These are phyloP conservation scores for Caprella mutica DNA, from an alignment of 2,888 invertebrate genomes.

Conservation along the genomic window DNA sequence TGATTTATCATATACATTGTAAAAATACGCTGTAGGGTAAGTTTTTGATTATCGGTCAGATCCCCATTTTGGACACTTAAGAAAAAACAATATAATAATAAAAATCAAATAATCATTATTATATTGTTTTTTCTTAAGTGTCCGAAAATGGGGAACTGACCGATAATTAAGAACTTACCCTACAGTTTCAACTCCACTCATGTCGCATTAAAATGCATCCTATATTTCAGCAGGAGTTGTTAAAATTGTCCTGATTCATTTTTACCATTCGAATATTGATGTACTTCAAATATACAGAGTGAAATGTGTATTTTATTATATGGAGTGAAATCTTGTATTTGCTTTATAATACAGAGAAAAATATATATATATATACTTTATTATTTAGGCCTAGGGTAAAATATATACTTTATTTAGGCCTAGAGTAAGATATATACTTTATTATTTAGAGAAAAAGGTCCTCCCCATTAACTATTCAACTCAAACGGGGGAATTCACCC, in stretches of 20 bases:
- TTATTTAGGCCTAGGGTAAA: background rate
- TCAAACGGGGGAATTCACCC: background rate
- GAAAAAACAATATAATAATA: no score
- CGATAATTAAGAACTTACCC: no score
- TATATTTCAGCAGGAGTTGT: no score
- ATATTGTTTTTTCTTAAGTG: no score
- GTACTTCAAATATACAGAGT: background rate
- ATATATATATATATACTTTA: slow-evolving; percentile 5
- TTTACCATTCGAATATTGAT: background rate
- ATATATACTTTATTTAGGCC: background rate
- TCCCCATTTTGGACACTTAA: no score
- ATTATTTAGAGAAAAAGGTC: background rate
- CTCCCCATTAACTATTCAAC: background rate
- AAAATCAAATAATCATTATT: no score
- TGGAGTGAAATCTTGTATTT: background rate
- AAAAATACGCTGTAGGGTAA: no score
- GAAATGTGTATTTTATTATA: background rate
- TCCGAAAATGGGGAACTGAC: no score
- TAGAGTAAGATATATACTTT: background rate
- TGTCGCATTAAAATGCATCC: no score
- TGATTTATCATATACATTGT: no score
- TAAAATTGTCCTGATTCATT: background rate
- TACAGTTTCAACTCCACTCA: no score
- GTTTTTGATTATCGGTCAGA: no score
- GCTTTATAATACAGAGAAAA: background rate